Conservation (phyloP, 1,140 invertebrate genomes). For the Potamilus streckersoni region DNA sequence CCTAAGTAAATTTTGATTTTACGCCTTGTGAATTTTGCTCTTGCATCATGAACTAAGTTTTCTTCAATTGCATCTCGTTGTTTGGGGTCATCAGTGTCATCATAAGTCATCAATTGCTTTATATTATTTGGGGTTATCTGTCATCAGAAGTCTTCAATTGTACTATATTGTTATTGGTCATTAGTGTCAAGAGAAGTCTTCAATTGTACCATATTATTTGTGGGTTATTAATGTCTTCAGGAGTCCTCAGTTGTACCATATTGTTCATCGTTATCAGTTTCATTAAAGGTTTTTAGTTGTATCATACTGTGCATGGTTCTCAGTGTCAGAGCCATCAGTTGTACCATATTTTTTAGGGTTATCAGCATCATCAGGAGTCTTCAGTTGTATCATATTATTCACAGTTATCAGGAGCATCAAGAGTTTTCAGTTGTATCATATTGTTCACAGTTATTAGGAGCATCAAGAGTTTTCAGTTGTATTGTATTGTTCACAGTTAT, state of each 20-base stretch:
- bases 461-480: too few species aligned
- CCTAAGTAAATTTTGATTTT: too few species aligned
- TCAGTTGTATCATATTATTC: too few species aligned
- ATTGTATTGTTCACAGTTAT: not conserved
- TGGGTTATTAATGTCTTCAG: conserved; percentile 22
- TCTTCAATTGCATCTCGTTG: too few species aligned
- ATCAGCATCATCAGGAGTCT: conserved; percentile 20
- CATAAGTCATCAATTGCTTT: not conserved
- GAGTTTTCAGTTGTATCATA: too few species aligned
- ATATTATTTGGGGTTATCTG: conserved; percentile 5
- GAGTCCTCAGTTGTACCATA: not conserved
- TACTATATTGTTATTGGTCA: not conserved
- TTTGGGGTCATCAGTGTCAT: conserved; percentile 17
- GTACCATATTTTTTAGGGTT: not conserved
- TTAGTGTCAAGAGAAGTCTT: conserved; percentile 19
- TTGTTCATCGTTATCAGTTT: conserved; percentile 9
- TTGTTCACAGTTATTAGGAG: too few species aligned
- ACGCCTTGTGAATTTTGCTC: too few species aligned
- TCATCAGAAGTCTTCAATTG: conserved; percentile 13
- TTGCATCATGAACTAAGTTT: too few species aligned
- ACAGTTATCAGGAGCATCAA: too few species aligned
- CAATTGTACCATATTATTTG: too few species aligned
- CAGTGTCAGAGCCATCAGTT: too few species aligned
- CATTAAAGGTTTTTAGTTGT: conserved; percentile 2
- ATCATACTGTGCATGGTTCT: too few species aligned